A percentile compares a stretch with the other conserved stretches of the same genome.
phyloP scores from a whole-genome alignment of 2,888 invertebrate species.

The Lepeophtheirus nordmannii region DNA sequence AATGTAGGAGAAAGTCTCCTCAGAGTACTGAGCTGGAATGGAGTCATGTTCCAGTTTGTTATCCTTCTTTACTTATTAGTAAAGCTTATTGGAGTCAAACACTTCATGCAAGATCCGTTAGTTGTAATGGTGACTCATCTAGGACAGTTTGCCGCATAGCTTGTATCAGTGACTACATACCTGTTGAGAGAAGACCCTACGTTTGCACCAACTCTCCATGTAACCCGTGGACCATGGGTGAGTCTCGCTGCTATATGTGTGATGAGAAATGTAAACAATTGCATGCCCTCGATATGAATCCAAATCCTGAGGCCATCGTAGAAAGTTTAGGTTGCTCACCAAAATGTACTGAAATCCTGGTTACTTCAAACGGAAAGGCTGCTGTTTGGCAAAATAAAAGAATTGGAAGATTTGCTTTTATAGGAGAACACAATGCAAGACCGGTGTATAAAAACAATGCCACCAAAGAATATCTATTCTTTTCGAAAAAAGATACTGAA shows the following conservation, averaged over 20 bases:
- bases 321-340: neutral
- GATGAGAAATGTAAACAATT: slow-evolving; percentile 14
- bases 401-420: slow-evolving; percentile 15
- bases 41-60: slow-evolving; percentile 18
- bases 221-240: slow-evolving; percentile 1
- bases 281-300: neutral
- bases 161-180: slow-evolving; percentile 15
- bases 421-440: slow-evolving; percentile 21
- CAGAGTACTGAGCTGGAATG: neutral
- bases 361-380: slow-evolving; percentile 14
- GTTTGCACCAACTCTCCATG: slow-evolving; percentile 12
- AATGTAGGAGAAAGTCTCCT: slow-evolving; percentile 2
- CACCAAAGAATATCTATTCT: slow-evolving; percentile 20
- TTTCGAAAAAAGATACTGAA: slow-evolving; percentile 9
- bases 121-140: neutral
- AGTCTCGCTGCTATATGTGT: slow-evolving; percentile 18
- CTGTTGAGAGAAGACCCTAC: slow-evolving; percentile 7
- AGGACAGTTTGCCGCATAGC: neutral
- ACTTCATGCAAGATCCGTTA: slow-evolving; percentile 15
- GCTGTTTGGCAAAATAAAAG: slow-evolving; percentile 24
- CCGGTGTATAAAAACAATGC: slow-evolving; percentile 23
- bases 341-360: slow-evolving; percentile 17
- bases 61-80: slow-evolving; percentile 17
- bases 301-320: neutral
- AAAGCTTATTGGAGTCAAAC: slow-evolving; percentile 17